Base-by-base conservation (phyloP, 2,888 invertebrate species). In the Thalpophila matura region DNA sequence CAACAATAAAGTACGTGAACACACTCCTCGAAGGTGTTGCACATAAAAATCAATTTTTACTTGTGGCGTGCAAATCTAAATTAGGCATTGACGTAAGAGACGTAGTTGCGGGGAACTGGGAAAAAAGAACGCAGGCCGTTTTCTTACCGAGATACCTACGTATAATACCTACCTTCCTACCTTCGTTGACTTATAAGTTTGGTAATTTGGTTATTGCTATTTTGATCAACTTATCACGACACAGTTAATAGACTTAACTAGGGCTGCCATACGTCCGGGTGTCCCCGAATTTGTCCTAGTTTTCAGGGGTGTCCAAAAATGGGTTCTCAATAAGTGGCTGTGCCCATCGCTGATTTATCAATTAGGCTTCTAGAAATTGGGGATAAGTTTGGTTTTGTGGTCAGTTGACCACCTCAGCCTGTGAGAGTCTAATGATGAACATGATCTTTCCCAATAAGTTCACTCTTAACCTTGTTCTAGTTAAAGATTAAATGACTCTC, bases 21-120 rank as follows among this genome's bases (percentile, higher is more conserved):
- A 22, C 45, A 14, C 3, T 14, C 6, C 49, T 55, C 20, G 20
- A 1, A 18, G 10, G 6, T 43, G 33, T 35, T 7, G 16, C 40
- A 26, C 24, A 69, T 59, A 61, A 66, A 73, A 66, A 54, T 47
- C 14, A 24, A 26, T 58, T 29, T 31, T 76, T 59, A 57, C 56
- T 59, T 46, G 24, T 31, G 5, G 18, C 29, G n/a, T 37, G 16
- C 16, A 27, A 16, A n/a, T 31, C 33, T 49, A 54, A 65, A 68
- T 43, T 46, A 42, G 53, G 42, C 4, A 20, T 29, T 76, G 58
- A 69, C 49, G 63, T 55, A 60, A 68, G 37, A 26, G 24, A 38
- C 12, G 18, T 4, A 35, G n/a, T 29, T 24, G 27, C 45, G 9
- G 22, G 4, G 9, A 6, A n/a, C 5, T 38, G 31, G 33, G 14